Percentiles rank a stretch among this genome's conserved stretches.
Evolutionary conservation across 2,888 invertebrate genomes (phyloP).

Genomic region (Rotaria sp.): DNA sequence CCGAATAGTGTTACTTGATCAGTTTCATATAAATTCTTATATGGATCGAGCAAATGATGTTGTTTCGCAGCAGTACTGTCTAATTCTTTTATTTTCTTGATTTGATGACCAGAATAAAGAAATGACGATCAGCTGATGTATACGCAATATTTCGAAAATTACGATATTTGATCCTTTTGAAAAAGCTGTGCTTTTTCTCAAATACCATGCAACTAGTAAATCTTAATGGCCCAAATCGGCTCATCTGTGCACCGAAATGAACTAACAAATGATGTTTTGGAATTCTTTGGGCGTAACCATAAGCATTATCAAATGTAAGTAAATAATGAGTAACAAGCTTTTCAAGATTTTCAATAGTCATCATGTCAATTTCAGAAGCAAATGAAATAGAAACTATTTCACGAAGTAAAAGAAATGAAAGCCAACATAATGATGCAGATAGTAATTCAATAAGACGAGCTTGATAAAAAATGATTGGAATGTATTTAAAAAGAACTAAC

Average conservation of each 20-base stretch:
- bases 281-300: neutral
- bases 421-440: neutral
- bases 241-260: neutral
- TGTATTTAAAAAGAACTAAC: neutral
- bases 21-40: neutral
- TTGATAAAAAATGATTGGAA: neutral
- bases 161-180: neutral
- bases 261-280: neutral
- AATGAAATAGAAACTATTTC: neutral
- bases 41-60: neutral
- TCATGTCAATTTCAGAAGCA: neutral
- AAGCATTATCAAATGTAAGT: neutral
- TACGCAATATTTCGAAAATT: neutral
- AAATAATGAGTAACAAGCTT: neutral
- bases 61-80: neutral
- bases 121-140: neutral
- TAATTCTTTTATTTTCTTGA: neutral
- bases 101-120: neutral
- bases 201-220: neutral
- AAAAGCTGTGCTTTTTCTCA: neutral
- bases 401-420: neutral
- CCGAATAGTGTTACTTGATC: neutral
- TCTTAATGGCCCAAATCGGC: neutral
- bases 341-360: neutral
- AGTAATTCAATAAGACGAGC: neutral